phyloP scores from a whole-genome alignment of 2,888 invertebrate species.

The Chirona hameri region DNA sequence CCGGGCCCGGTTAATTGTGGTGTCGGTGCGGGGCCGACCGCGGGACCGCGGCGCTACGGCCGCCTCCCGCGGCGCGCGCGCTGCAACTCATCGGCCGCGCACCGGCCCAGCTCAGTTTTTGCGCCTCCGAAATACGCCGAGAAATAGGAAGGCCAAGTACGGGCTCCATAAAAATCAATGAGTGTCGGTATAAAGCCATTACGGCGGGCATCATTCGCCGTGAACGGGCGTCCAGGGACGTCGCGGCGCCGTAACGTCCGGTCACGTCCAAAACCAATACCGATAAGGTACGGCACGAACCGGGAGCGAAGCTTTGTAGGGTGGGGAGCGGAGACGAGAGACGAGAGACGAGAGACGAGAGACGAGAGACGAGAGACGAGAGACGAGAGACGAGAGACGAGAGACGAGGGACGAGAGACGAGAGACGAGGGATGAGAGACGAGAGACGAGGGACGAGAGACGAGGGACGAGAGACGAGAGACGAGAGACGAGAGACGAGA shows the following conservation, averaged over 20 bases:
- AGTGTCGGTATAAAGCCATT: conserved; percentile 30
- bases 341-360: too few relatives aligned
- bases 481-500: too few relatives aligned
- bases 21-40: background rate
- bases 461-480: too few relatives aligned
- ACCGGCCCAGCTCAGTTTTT: background rate
- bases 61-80: background rate
- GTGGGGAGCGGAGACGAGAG: too few relatives aligned
- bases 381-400: background rate
- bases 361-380: background rate
- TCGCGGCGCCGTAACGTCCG: background rate
- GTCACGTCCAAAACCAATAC: conserved; percentile 13
- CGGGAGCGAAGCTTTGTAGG: too few relatives aligned
- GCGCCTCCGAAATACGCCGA: background rate
- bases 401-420: too few relatives aligned
- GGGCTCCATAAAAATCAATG: conserved; percentile 30
- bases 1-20: background rate
- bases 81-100: background rate
- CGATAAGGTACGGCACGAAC: background rate
- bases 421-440: too few relatives aligned
- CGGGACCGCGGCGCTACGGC: background rate
- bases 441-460: too few relatives aligned
- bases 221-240: conserved; percentile 26
- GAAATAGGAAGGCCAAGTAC: background rate
- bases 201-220: conserved; percentile 5